phyloP scores from a whole-genome alignment of 2,113 vertebrate genomes.

The Cyanoderma ruficeps region DNA sequence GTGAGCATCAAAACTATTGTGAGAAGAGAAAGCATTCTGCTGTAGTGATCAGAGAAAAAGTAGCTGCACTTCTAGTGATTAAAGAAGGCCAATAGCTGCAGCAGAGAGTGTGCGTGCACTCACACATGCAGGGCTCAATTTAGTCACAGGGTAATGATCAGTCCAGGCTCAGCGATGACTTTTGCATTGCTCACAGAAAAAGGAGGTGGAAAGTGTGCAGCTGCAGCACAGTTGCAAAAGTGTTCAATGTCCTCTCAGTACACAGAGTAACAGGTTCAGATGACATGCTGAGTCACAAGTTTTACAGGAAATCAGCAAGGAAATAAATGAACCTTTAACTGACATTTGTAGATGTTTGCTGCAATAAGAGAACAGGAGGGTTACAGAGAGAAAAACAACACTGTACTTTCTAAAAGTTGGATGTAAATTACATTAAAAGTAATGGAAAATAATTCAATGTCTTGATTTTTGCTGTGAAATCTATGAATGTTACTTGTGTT shows the following conservation, averaged over 20 bases:
- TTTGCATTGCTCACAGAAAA: background rate
- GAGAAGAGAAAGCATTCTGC: background rate
- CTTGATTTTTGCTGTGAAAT: background rate
- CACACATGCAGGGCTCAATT: background rate
- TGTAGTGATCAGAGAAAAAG: background rate
- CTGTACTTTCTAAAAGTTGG: background rate
- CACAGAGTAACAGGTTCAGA: conserved; percentile 18
- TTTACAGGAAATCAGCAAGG: conserved; percentile 40
- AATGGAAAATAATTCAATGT: background rate
- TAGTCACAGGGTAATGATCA: conserved; percentile 6
- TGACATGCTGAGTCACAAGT: conserved; percentile 28
- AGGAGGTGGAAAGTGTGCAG: background rate
- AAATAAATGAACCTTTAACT: conserved; percentile 54
- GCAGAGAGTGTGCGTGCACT: background rate
- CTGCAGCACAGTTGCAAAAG: background rate
- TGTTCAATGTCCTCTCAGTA: background rate
- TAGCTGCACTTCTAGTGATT: background rate
- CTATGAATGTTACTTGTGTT: background rate
- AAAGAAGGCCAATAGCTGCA: background rate
- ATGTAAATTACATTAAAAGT: background rate
- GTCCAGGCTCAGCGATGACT: background rate
- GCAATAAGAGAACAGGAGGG: background rate
- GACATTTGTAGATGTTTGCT: background rate
- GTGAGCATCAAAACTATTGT: background rate
- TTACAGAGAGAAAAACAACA: background rate